These are phyloP conservation scores for Cosmia pyralina DNA, from an alignment of 2,888 invertebrate genomes.

Conservation along the genomic window DNA sequence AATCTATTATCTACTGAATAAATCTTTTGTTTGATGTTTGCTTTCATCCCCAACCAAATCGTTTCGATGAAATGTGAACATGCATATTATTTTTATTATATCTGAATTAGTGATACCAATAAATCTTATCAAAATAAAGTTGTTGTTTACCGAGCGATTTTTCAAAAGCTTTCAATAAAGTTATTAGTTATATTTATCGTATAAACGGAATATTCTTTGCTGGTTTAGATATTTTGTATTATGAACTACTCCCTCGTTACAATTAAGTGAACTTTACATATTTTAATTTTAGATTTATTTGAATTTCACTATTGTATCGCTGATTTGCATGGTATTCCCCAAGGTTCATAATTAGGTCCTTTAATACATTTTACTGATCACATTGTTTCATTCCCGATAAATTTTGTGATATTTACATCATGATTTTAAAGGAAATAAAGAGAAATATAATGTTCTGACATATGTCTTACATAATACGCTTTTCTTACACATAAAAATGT, in stretches of 20 bases:
- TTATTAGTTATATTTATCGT: background rate
- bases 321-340: background rate
- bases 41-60: conserved; percentile 4
- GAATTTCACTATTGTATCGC: background rate
- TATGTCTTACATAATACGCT: conserved; percentile 15
- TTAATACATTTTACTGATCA: background rate
- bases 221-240: background rate
- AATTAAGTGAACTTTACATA: background rate
- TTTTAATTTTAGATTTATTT: background rate
- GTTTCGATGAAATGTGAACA: conserved; percentile 31
- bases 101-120: background rate
- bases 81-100: conserved; percentile 7
- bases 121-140: conserved; percentile 1
- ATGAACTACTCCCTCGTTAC: background rate
- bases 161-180: conserved; percentile 18
- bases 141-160: background rate
- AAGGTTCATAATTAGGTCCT: conserved; percentile 8
- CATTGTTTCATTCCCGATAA: background rate
- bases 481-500: conserved; percentile 3
- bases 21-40: conserved; percentile 21
- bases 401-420: background rate
- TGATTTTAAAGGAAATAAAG: conserved; percentile 11
- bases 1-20: conserved; percentile 8
- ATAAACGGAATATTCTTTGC: background rate
- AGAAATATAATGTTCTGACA: conserved; percentile 1